Evolutionary conservation across 1,140 invertebrate species (phyloP), one percentile per base, ranked within the genome.

Genomic region (Anagrus nilaparvatae): DNA sequence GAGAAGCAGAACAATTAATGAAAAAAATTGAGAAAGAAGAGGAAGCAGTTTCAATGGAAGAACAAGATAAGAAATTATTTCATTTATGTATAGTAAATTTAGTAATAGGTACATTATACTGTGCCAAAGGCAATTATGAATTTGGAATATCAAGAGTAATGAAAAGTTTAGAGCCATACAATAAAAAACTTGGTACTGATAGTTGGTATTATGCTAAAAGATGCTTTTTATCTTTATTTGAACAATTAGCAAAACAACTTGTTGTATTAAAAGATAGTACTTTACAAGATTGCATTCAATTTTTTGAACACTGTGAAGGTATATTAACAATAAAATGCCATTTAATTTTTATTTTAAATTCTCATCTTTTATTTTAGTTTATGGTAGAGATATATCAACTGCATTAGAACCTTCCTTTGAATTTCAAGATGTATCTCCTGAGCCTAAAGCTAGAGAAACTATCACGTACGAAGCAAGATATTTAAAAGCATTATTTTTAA

Each of bases 1-100:
- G 97, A 65, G 94, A 97, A 72, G 97, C 96, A 20, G 97, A 99
- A 71, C 94, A 97, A 58, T 71, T 99, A 36, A 98, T 99, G 92
- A 77, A 94, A 37, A 93, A 93, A 71, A 95, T 99, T 49, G 97
- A 99, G 62, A 94, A 95, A 52, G 94, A 97, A 62, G 96, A 99
- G 63, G 93, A 97, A 60, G 79, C 87, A 38, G 69, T 93, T 46
- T 81, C 88, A 23, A 90, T 90, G 59, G 86, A 94, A 62, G 90
- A 96, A 53, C 87, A 90, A 12, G 87, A 96, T 27, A 89, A 91
- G 60, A 98, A 97, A 63, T 81, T 88, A 41, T 97, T 88, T 69
- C 96, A 99, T 63, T 70, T 97, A 20, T 99, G 95, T 61, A 99
- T 99, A 52, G 94, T 99, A 3, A 99, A 99, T 70, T 72, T 99